Evolutionary conservation across 2,113 vertebrate species (phyloP).

Genomic region (Pristiophorus japonicus): DNA sequence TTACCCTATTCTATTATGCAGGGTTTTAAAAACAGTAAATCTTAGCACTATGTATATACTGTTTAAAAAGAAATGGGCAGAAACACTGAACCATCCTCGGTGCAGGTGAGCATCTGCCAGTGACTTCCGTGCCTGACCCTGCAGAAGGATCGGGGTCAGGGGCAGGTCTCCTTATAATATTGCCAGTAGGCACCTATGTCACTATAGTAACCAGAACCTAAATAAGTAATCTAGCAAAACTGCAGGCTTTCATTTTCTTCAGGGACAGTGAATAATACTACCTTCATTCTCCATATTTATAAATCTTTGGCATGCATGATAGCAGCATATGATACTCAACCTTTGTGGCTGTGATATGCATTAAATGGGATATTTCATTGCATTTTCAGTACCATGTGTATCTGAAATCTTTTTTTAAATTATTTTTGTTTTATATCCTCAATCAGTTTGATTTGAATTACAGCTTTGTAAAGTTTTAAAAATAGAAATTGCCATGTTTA

Average conservation of each 20-base stretch:
- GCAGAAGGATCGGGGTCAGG: background rate
- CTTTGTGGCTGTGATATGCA: constrained; percentile 49
- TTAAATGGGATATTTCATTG: constrained; percentile 40
- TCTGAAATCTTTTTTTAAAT: background rate
- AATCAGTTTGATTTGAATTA: background rate
- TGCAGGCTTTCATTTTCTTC: constrained; percentile 71
- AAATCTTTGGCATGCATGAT: constrained; percentile 59
- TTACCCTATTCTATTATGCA: rapidly evolving
- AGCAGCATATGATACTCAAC: constrained; percentile 57
- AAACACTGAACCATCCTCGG: background rate
- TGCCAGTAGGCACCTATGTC: background rate
- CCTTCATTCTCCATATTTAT: constrained; percentile 64
- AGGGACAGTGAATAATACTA: constrained; percentile 77
- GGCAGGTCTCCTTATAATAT: background rate
- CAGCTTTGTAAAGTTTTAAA: background rate
- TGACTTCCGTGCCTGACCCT: background rate
- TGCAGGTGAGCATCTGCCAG: background rate
- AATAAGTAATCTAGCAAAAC: constrained; percentile 65
- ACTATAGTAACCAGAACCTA: constrained; percentile 54
- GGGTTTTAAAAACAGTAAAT: background rate
- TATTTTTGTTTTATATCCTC: background rate
- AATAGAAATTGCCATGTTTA: background rate
- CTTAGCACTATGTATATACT: no score
- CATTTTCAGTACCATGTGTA: background rate
- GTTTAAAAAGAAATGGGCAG: background rate